Percentiles rank a stretch among this genome's conserved stretches.
Conservation (phyloP, 2,888 invertebrate genomes). For the Plebejus anna region DNA sequence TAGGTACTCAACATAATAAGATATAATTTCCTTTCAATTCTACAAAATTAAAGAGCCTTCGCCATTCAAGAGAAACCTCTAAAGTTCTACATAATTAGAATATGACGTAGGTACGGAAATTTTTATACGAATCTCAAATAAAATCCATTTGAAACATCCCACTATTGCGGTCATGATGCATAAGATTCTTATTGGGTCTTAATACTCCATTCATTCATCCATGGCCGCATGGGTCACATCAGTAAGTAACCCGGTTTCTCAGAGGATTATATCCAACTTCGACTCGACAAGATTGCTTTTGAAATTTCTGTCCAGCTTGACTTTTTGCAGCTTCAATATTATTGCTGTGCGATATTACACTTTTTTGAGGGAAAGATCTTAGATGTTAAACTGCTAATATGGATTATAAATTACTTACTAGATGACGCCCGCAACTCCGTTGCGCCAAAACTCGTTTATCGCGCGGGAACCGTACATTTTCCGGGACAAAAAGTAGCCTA, state of each 20-base stretch:
- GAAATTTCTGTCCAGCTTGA: constrained; percentile 51
- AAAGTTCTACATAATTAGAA: neutral
- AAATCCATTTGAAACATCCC: neutral
- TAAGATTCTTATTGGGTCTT: constrained; percentile 34
- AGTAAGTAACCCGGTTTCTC: constrained; percentile 42
- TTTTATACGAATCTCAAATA: neutral
- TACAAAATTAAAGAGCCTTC: neutral
- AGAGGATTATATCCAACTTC: constrained; percentile 43
- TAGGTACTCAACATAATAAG: too few relatives aligned
- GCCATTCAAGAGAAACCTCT: neutral
- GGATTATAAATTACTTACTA: too few relatives aligned
- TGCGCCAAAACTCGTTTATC: too few relatives aligned
- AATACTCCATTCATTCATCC: constrained; percentile 33
- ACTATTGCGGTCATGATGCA: constrained; percentile 5
- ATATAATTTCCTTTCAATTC: neutral
- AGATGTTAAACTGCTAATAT: too few relatives aligned
- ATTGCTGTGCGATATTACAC: neutral
- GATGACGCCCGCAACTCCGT: too few relatives aligned
- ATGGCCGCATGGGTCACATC: constrained; percentile 26
- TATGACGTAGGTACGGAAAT: neutral
- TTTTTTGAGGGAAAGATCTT: neutral
- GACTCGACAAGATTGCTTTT: constrained; percentile 46
- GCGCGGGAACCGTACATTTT: too few relatives aligned
- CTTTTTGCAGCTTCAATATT: constrained; percentile 42
- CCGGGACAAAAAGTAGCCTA: too few relatives aligned